Conservation (phyloP, 2,113 vertebrate species). For the Felis chaus region DNA sequence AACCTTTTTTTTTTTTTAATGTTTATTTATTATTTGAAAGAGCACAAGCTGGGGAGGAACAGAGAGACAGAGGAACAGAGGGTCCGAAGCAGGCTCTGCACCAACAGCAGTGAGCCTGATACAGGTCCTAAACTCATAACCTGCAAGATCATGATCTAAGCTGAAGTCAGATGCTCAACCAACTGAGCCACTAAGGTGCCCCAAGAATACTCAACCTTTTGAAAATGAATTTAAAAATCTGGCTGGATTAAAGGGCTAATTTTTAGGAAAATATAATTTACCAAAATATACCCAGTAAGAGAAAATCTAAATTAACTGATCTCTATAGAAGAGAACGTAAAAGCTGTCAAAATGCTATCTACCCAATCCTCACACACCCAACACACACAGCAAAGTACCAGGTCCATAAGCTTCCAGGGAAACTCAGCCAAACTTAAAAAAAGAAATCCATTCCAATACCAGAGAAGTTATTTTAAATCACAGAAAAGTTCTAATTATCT, state of each 20-base stretch:
- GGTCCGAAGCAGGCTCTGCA: too few relatives aligned
- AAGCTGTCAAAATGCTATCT: background rate
- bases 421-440: background rate
- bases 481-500: background rate
- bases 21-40: too few relatives aligned
- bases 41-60: too few relatives aligned
- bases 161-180: too few relatives aligned
- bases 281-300: background rate
- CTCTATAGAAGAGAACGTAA: background rate
- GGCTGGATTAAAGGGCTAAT: background rate
- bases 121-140: too few relatives aligned
- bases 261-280: constrained; percentile 14
- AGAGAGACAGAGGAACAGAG: too few relatives aligned
- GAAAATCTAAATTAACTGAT: background rate
- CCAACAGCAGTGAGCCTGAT: too few relatives aligned
- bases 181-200: too few relatives aligned
- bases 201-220: background rate
- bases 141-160: too few relatives aligned
- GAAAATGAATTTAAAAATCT: constrained; percentile 23
- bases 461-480: background rate
- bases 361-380: too few relatives aligned
- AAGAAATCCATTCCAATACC: background rate
- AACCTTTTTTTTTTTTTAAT: background rate
- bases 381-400: background rate
- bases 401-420: background rate